Conservation (phyloP, 2,888 invertebrate genomes). For the Lottia scabra region DNA sequence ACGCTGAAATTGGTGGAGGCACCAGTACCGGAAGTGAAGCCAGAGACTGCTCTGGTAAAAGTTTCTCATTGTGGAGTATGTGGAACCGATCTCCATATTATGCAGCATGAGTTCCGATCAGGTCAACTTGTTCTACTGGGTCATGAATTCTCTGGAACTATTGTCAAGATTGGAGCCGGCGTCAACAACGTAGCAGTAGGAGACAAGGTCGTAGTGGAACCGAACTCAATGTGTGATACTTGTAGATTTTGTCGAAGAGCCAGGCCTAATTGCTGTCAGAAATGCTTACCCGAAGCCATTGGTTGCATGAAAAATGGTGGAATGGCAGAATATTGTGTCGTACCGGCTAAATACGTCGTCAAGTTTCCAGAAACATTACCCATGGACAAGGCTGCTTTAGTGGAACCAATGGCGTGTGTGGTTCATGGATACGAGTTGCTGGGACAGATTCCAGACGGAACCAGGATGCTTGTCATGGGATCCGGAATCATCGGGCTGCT, state of each 20-base stretch:
- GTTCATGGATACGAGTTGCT: neutral
- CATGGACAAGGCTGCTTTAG: neutral
- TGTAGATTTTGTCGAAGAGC: neutral
- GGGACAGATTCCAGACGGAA: neutral
- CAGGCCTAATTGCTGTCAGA: neutral
- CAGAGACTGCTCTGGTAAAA: neutral
- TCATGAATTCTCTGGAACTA: neutral
- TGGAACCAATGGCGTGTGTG: neutral
- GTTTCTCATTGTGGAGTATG: neutral
- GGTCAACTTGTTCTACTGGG: neutral
- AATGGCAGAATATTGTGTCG: neutral
- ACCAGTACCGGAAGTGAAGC: neutral
- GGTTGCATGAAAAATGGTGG: neutral
- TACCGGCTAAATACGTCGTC: neutral
- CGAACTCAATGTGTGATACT: neutral
- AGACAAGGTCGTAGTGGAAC: neutral
- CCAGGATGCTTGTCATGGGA: neutral
- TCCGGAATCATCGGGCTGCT: neutral
- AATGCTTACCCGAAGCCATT: neutral
- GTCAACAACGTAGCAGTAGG: neutral
- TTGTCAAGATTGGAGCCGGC: neutral
- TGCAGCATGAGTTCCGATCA: neutral
- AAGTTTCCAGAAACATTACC: neutral
- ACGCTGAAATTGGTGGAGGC: neutral
- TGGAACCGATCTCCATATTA: neutral